Base-by-base conservation (phyloP, 2,113 vertebrate species). In the Cebidichthys violaceus region DNA sequence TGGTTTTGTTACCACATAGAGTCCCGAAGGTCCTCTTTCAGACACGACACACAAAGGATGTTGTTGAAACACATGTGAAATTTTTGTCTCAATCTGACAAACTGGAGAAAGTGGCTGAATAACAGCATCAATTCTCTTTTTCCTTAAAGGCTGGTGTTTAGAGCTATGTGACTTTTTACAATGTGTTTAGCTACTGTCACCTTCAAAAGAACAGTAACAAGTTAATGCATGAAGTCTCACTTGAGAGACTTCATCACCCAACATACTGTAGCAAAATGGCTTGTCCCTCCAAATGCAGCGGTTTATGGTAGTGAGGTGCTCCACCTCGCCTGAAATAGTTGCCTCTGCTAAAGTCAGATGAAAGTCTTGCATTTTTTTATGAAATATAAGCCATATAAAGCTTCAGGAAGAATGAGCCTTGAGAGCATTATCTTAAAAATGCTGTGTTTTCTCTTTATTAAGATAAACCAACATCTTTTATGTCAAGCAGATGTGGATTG, bases 1-100 rank as follows among this genome's bases (percentile, higher is more conserved):
- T 64, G 77, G 72, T 81, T 82, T 70, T 47, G 77, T 64, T 3
- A 54, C 60, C 84, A 90, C 80, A 87, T 88, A 85, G 76, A 76
- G 27, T 84, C 74, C 52, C 4, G 14, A 84, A 67, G 75, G 82
- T 90, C 80, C 35, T 86, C 86, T 91, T 90, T 86, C 84, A 88
- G 59, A 69, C 77, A 43, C 52, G 1, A 35, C 31, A 61, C 76
- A 85, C 85, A 90, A 89, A 89, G 71, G 88, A 83, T 76, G 79
- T 66, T 88, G 66, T 83, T 86, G 81, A 87, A 70, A 90, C 71
- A 75, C 43, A 69, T 69, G 65, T 73, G 64, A 80, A 74, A 75
- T 71, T 50, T 86, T 70, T 60, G 71, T 86, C 85, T 87, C 84
- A 84, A 81, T 90, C 78, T 67, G 37, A 70, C 68, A 70, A 85